phyloP scores from a whole-genome alignment of 2,888 invertebrate genomes.

The Lampropteryx suffumata region DNA sequence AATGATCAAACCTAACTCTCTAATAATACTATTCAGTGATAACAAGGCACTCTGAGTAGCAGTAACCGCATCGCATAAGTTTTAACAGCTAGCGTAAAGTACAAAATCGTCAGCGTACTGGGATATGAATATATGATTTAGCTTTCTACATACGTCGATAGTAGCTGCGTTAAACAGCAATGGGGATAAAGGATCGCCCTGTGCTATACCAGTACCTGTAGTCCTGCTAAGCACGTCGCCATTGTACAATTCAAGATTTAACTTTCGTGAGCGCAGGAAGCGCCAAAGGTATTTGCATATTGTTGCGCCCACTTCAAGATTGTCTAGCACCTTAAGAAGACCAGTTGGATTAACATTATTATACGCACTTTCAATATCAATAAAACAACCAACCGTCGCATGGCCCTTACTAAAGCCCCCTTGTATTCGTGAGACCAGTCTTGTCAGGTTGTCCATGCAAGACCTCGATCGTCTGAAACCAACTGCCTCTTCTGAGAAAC shows the following conservation, averaged over 20 bases:
- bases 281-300: slow-evolving; percentile 34
- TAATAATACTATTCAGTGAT: slow-evolving; percentile 18
- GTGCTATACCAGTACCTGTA: slow-evolving; percentile 34
- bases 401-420: slow-evolving; percentile 28
- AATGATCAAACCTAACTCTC: no score
- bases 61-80: neutral
- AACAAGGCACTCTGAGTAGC: slow-evolving; percentile 8
- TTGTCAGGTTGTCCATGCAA: slow-evolving; percentile 1
- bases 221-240: slow-evolving; percentile 15
- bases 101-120: slow-evolving; percentile 37
- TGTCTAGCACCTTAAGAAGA: slow-evolving; percentile 27
- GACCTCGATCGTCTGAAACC: neutral
- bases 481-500: neutral
- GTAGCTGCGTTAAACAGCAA: slow-evolving; percentile 42
- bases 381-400: slow-evolving; percentile 31
- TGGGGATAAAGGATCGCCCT: slow-evolving; percentile 43
- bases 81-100: neutral
- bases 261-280: slow-evolving; percentile 25
- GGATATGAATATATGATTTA: slow-evolving; percentile 22
- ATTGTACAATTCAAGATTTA: slow-evolving; percentile 20
- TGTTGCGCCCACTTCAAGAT: slow-evolving; percentile 25
- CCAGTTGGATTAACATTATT: slow-evolving; percentile 33
- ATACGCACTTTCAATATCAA: slow-evolving; percentile 40
- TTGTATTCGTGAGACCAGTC: neutral
- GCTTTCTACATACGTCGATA: slow-evolving; percentile 18